A percentile compares a stretch with the other conserved stretches of the same genome.
phyloP scores from a whole-genome alignment of 2,888 invertebrate species.

The Sinodicranocentrus sp. region DNA sequence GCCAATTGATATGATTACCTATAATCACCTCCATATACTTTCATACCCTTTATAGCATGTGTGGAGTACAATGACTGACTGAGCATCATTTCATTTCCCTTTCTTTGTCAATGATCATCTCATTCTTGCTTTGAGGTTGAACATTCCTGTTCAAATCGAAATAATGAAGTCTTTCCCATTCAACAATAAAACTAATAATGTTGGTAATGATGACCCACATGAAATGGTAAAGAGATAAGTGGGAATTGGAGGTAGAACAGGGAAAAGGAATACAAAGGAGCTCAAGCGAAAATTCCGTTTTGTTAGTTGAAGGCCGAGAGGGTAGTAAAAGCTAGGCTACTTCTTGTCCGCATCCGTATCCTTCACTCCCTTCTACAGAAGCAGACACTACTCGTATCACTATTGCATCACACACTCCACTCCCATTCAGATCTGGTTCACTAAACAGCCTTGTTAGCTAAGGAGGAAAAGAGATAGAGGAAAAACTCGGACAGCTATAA shows the following conservation, averaged over 20 bases:
- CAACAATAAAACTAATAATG: constrained; percentile 53
- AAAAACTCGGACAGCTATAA: constrained; percentile 66
- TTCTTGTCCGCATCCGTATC: constrained; percentile 13
- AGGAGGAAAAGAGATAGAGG: constrained; percentile 25
- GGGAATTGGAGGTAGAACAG: constrained; percentile 22
- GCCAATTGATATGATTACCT: background rate
- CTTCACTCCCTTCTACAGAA: constrained; percentile 4
- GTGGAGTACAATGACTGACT: too few species aligned
- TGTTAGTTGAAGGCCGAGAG: constrained; percentile 46
- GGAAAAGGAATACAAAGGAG: constrained; percentile 26
- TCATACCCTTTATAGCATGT: background rate
- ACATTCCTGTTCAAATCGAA: constrained; percentile 18
- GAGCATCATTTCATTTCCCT: background rate
- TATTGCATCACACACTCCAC: constrained; percentile 12
- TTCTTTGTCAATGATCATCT: constrained; percentile 5
- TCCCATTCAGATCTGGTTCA: constrained; percentile 23
- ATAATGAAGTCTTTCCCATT: constrained; percentile 62
- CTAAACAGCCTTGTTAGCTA: constrained; percentile 45
- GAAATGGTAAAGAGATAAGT: constrained; percentile 50
- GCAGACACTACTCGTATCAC: background rate
- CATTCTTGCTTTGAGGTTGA: background rate
- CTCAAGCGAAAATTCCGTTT: constrained; percentile 45
- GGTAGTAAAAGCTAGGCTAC: constrained; percentile 38
- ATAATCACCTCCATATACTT: background rate
- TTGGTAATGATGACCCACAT: constrained; percentile 54